Base-by-base conservation (phyloP, 1,140 invertebrate genomes). In the Drosophila sechellia region DNA sequence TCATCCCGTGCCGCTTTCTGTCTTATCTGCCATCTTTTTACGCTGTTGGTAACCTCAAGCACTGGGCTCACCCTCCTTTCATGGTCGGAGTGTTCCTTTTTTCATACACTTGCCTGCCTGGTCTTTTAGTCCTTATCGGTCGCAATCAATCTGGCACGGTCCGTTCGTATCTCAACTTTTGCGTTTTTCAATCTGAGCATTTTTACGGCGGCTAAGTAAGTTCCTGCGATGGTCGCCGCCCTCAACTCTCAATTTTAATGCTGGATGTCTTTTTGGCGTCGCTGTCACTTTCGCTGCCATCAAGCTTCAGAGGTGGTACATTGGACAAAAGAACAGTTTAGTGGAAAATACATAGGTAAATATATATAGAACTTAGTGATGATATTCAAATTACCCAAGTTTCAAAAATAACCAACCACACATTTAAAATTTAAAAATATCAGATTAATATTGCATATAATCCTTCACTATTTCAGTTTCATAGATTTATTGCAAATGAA, bases 131-230 rank as follows among this genome's bases (percentile, higher is more conserved):
- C 72, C 48, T 71, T 89, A 89, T 89, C 84, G 56, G 56, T 76
- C 63, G 80, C 84, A 89, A 89, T 89, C 84, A 89, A 89, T 89
- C 84, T 89, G 84, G 75, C 72, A 80, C 61, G 60, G 57, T 52
- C 71, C 84, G 61, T 76, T 84, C 81, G 77, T 89, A 89, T 89
- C 84, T 84, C 85, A 89, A 90, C 79, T 84, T 89, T 89, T 89
- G 84, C 84, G 84, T 80, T 89, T 89, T 89, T 90, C 85, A 89
- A 89, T 89, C 84, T 87, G 79, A 74, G 60, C 72, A 83, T 77
- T 89, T 84, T 87, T 63, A 53, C 71, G 46, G 77, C 76, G 84
- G 79, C 84, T 89, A 89, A 89, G 84, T 89, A 89, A 89, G 77
- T 89, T 68, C 71, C 72, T 64, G 71, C 80, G 50, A 46, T 77